phyloP scores from a whole-genome alignment of 2,797 vertebrate species.

The Hypotaenidia okinawae region DNA sequence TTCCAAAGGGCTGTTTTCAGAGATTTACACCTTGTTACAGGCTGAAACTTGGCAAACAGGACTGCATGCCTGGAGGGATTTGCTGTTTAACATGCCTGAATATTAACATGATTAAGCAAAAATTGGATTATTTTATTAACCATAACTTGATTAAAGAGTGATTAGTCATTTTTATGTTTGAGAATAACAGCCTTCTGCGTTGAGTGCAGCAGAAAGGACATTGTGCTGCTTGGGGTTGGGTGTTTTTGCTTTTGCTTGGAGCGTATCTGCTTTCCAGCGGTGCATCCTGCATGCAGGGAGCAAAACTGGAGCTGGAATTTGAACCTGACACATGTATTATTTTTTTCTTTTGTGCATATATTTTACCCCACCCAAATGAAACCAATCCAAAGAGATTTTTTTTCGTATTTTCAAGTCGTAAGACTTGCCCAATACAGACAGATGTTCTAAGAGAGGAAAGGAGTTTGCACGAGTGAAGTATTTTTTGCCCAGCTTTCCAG shows the following conservation, averaged over 20 bases:
- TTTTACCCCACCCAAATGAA: background rate
- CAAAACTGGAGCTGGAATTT: background rate
- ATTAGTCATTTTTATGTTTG: conserved; percentile 61
- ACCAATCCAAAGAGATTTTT: background rate
- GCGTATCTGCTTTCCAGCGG: background rate
- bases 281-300: background rate
- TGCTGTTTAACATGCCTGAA: conserved; percentile 64
- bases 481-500: background rate
- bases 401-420: background rate
- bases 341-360: background rate
- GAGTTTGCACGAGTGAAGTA: rapidly evolving
- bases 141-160: conserved; percentile 63
- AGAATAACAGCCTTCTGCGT: conserved; percentile 3
- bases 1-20: conserved; percentile 35
- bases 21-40: conserved; percentile 60
- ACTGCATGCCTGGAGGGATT: conserved; percentile 54
- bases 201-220: background rate
- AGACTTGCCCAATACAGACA: background rate
- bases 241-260: background rate
- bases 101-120: conserved; percentile 73
- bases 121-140: conserved; percentile 65
- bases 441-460: background rate
- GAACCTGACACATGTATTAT: background rate
- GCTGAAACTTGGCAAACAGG: conserved; percentile 66
- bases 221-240: background rate